Conservation (phyloP, 2,888 invertebrate genomes). For the Barypeithes pellucidus region DNA sequence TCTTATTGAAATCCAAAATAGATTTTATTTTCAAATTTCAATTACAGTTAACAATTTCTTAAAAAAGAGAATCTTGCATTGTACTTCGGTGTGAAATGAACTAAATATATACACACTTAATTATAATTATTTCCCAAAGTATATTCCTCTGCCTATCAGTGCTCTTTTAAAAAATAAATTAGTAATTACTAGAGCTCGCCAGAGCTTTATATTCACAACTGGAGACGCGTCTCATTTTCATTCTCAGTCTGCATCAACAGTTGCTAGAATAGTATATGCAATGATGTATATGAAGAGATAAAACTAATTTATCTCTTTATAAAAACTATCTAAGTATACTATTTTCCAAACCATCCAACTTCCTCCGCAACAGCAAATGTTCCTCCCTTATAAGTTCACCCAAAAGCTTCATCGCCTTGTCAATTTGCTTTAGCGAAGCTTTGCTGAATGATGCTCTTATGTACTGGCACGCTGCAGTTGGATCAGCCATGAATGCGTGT, state of each 20-base stretch:
- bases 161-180: constrained; percentile 10
- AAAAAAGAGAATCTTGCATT: background rate
- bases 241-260: background rate
- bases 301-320: background rate
- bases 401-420: constrained; percentile 75
- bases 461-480: constrained; percentile 77
- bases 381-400: constrained; percentile 77
- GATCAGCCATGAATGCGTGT: constrained; percentile 80
- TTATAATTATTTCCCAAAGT: background rate
- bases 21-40: background rate
- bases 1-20: background rate
- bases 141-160: background rate
- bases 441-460: constrained; percentile 83
- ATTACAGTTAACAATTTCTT: background rate
- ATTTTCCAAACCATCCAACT: constrained; percentile 65
- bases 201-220: constrained; percentile 5
- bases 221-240: background rate
- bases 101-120: background rate
- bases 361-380: constrained; percentile 69
- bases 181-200: constrained; percentile 11
- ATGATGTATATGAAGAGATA: background rate
- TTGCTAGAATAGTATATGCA: constrained; percentile 9
- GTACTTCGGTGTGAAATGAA: background rate
- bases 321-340: constrained; percentile 57
- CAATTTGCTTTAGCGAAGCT: constrained; percentile 78